phyloP scores from a whole-genome alignment of 2,888 invertebrate genomes.

The Nudaria mundana region DNA sequence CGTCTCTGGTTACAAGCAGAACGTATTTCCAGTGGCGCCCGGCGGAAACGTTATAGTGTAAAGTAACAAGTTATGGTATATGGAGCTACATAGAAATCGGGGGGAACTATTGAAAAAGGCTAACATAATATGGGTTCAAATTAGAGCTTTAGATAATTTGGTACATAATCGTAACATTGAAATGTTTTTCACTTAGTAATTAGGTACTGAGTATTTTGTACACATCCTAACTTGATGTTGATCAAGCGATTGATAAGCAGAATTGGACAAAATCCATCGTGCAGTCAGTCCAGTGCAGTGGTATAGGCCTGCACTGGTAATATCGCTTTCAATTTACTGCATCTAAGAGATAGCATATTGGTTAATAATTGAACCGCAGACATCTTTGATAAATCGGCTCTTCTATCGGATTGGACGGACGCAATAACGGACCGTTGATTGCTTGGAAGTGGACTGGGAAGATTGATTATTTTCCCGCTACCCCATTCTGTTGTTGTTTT shows the following conservation, averaged over 20 bases:
- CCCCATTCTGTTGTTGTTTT: slow-evolving; percentile 54
- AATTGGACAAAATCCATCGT: slow-evolving; percentile 50
- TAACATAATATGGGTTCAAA: too few relatives aligned
- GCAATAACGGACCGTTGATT: slow-evolving; percentile 80
- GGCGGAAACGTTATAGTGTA: too few relatives aligned
- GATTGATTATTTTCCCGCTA: slow-evolving; percentile 80
- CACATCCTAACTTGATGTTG: slow-evolving; percentile 32
- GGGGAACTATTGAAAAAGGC: too few relatives aligned
- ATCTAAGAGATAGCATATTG: slow-evolving; percentile 70
- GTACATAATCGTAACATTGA: too few relatives aligned
- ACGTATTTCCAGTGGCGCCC: too few relatives aligned
- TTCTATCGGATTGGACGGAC: slow-evolving; percentile 78
- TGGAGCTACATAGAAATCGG: too few relatives aligned
- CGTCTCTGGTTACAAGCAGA: too few relatives aligned
- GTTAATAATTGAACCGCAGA: slow-evolving; percentile 75
- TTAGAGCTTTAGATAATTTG: too few relatives aligned
- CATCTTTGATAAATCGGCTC: slow-evolving; percentile 81
- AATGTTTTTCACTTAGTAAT: too few relatives aligned
- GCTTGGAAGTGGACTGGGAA: slow-evolving; percentile 76
- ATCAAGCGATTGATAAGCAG: too few relatives aligned
- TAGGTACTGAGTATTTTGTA: too few relatives aligned
- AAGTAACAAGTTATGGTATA: too few relatives aligned
- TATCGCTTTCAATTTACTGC: slow-evolving; percentile 71
- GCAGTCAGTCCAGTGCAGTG: slow-evolving; percentile 31
- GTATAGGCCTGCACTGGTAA: slow-evolving; percentile 53